phyloP scores from a whole-genome alignment of 1,140 invertebrate species.

The Hermatobates lingyangjiaoensis region DNA sequence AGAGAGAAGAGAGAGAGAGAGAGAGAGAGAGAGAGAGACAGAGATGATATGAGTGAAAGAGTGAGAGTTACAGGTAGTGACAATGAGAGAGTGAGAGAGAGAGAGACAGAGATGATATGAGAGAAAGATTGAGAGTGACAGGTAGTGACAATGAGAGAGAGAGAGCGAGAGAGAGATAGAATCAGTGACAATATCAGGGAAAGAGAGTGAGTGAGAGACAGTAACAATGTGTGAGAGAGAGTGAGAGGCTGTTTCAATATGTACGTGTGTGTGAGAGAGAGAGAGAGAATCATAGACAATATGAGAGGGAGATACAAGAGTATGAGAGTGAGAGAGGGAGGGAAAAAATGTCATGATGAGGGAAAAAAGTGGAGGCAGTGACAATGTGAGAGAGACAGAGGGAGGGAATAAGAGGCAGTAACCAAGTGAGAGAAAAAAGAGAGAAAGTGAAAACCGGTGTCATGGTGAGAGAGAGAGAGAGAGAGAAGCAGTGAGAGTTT shows the following conservation, averaged over 20 bases:
- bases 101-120: not conserved
- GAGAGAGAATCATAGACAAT: not conserved
- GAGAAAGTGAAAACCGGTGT: not conserved
- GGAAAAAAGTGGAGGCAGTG: not conserved
- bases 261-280: not conserved
- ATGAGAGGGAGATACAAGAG: not conserved
- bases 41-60: not conserved
- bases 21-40: not conserved
- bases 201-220: not conserved
- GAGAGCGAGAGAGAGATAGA: not conserved
- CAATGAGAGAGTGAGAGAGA: not conserved
- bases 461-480: not conserved
- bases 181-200: not conserved
- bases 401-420: not conserved
- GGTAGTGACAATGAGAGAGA: not conserved
- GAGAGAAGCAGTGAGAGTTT: not conserved
- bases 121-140: not conserved
- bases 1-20: not conserved
- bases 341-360: not conserved
- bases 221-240: conserved; percentile 1
- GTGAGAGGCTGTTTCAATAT: not conserved
- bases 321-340: not conserved
- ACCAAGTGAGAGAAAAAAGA: not conserved
- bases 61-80: not conserved
- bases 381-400: not conserved